These are phyloP conservation scores for Drosophila murphyi DNA, from an alignment of 1,140 invertebrate species.

Conservation along the genomic window DNA sequence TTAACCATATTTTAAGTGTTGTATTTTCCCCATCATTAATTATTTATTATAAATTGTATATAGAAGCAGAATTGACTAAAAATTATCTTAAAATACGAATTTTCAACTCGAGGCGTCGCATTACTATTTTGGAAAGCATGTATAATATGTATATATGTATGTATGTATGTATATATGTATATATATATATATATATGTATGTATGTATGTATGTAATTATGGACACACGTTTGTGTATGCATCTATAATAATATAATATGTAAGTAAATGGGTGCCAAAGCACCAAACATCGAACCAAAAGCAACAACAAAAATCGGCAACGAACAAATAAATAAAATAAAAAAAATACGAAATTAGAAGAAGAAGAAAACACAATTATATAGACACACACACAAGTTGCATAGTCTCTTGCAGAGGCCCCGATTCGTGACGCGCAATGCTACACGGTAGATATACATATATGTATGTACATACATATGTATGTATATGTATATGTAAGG, in stretches of 20 bases:
- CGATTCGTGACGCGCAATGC: conserved; percentile 49
- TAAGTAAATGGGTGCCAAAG: conserved; percentile 37
- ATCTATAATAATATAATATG: neutral
- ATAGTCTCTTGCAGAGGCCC: conserved; percentile 75
- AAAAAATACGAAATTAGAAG: neutral
- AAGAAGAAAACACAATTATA: conserved; percentile 40
- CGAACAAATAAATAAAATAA: conserved; percentile 19
- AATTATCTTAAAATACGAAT: too few relatives aligned
- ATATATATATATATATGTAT: too few relatives aligned
- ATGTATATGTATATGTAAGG: neutral
- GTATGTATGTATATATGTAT: too few relatives aligned
- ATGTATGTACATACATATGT: neutral
- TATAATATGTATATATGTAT: too few relatives aligned
- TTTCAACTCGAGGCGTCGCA: too few relatives aligned
- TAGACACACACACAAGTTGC: conserved; percentile 63
- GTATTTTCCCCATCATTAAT: too few relatives aligned
- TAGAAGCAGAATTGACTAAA: too few relatives aligned
- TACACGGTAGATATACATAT: conserved; percentile 21
- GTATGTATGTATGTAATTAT: too few relatives aligned
- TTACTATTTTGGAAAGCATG: too few relatives aligned
- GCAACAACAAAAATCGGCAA: conserved; percentile 16
- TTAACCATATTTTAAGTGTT: too few relatives aligned
- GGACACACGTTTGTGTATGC: neutral
- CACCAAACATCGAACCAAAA: conserved; percentile 32
- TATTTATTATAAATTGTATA: too few relatives aligned